Evolutionary conservation across 2,113 vertebrate species (phyloP), one percentile per base, ranked within the genome.

Genomic region (Narcine bancroftii): DNA sequence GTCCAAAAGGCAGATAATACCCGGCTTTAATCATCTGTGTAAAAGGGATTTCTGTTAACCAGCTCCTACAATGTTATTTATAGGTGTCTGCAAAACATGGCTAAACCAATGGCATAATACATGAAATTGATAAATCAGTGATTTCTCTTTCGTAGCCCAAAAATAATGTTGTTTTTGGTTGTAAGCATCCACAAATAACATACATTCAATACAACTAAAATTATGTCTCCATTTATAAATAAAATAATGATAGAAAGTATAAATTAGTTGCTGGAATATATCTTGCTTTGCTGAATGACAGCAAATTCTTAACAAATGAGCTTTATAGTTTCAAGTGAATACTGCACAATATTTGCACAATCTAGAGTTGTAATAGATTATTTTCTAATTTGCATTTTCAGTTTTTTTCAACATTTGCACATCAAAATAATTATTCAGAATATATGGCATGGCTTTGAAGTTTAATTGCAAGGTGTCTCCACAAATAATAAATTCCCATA

Each of bases 401-500:
- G 47, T 4, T 47, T 69, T 69, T 45, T 5, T 91, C 36, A 91
- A 69, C n/a, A 9, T 11, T 91, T 29, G 3, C 65, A 69, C 45
- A 45, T 42, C 13, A 0, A 91, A 65, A 17, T 65, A 39, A 91
- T 69, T 91, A 69, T 71, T 42, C 21, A 26, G 63, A 66, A 42
- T 69, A 91, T 47, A 66, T 91, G 53, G 29, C 65, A 69, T 91
- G 87, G 36, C 39, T 91, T 47, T 91, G 42, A 5, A 69, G 65
- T 69, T 91, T 91, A 66, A 69, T 66, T 66, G 36, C 39, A 91
- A 24, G 0, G 11, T 17, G 60, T 91, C 11, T 2, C 89, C 42
- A 69, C 39, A 65, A 21, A 26, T 91, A 92, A 94, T 94, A 94
- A 94, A 93, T 93, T 93, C 94, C 39, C 92, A 93, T 93, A 93